phyloP scores from a whole-genome alignment of 2,888 invertebrate species.

The Troglohyphantes excavatus region DNA sequence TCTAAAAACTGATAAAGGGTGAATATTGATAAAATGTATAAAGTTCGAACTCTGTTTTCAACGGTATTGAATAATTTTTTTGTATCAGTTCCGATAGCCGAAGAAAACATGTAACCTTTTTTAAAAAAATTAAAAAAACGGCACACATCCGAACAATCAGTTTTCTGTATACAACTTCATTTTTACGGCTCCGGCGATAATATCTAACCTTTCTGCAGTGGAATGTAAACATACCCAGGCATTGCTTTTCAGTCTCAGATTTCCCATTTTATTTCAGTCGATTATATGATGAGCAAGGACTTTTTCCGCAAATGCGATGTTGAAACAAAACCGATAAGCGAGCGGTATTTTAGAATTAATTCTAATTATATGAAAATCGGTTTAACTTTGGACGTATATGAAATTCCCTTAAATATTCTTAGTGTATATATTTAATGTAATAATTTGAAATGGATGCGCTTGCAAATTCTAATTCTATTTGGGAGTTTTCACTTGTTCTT shows the following conservation, averaged over 20 bases:
- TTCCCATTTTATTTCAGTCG: conserved; percentile 34
- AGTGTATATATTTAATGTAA: too few relatives aligned
- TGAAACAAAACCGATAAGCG: conserved; percentile 26
- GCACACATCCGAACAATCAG: background rate
- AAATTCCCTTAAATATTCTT: too few relatives aligned
- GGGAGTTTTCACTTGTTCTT: too few relatives aligned
- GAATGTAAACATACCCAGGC: conserved; percentile 47
- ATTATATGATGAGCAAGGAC: conserved; percentile 17
- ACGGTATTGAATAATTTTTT: background rate
- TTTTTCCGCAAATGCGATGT: conserved; percentile 14
- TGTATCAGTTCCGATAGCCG: background rate
- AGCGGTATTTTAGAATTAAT: conserved; percentile 7
- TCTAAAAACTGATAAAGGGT: background rate
- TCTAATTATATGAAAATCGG: too few relatives aligned
- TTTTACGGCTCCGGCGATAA: background rate
- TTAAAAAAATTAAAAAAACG: background rate
- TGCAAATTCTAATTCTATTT: too few relatives aligned
- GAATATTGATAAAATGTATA: conserved; percentile 1
- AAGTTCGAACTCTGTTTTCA: background rate
- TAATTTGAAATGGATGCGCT: too few relatives aligned
- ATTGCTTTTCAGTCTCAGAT: conserved; percentile 29
- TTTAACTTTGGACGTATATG: too few relatives aligned
- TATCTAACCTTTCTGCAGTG: conserved; percentile 27
- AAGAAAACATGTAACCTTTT: background rate
- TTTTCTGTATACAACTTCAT: background rate